Evolutionary conservation across 2,797 vertebrate genomes (phyloP).

Genomic region (Crossoptilon crossoptilon): DNA sequence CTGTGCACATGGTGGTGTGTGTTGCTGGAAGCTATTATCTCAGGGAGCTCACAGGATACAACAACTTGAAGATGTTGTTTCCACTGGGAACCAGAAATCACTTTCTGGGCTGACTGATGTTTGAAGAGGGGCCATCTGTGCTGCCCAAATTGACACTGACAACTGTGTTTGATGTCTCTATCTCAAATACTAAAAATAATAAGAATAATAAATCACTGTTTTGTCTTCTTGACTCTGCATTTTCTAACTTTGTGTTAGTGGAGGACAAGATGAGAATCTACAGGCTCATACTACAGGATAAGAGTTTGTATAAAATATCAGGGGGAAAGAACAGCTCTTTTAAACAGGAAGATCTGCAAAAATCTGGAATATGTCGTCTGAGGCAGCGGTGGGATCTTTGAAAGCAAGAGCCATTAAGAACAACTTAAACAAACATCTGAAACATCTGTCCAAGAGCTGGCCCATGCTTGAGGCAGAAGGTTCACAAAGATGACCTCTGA

Average conservation of each 20-base stretch:
- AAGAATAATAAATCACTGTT: neutral
- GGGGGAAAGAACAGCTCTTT: neutral
- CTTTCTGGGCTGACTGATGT: slow-evolving; percentile 45
- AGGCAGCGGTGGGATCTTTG: neutral
- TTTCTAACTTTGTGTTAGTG: neutral
- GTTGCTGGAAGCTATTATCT: slow-evolving; percentile 73
- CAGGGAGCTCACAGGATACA: slow-evolving; percentile 34
- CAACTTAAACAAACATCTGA: neutral
- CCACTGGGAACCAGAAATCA: slow-evolving; percentile 68
- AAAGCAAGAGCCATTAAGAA: neutral
- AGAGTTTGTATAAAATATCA: neutral
- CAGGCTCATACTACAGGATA: neutral
- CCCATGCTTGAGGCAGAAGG: neutral
- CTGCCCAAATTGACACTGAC: neutral
- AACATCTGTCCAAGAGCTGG: neutral
- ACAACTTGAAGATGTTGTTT: slow-evolving; percentile 50
- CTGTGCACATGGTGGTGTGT: neutral
- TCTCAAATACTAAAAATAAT: slow-evolving; percentile 20
- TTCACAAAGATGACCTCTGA: neutral
- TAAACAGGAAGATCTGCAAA: neutral
- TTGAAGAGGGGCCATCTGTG: slow-evolving; percentile 43
- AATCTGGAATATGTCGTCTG: neutral
- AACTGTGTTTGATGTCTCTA: slow-evolving; percentile 38
- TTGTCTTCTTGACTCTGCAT: neutral
- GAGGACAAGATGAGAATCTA: neutral